Conservation (phyloP, 2,113 vertebrate species). For the Oostethus manadensis region DNA sequence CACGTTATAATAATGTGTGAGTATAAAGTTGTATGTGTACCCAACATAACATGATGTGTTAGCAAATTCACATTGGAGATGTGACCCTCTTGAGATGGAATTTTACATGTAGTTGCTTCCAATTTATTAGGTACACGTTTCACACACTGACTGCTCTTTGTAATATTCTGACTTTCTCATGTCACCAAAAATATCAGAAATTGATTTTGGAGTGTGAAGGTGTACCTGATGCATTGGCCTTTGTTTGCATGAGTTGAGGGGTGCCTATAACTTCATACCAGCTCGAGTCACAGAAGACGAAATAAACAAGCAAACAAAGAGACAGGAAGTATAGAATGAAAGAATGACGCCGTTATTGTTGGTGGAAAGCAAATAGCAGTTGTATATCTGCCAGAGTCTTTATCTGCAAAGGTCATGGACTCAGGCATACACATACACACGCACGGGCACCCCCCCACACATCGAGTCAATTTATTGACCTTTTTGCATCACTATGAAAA, state of each 20-base stretch:
- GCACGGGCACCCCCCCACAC: slow-evolving; percentile 12
- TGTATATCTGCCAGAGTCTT: slow-evolving; percentile 45
- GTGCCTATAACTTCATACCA: too few relatives aligned
- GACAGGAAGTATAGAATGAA: slow-evolving; percentile 3
- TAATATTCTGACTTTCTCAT: too few relatives aligned
- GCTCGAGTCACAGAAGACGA: neutral
- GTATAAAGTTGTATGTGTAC: too few relatives aligned
- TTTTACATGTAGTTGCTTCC: neutral
- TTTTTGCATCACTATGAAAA: slow-evolving; percentile 64
- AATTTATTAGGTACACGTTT: too few relatives aligned
- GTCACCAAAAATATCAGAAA: too few relatives aligned
- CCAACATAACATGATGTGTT: neutral
- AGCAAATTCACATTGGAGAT: too few relatives aligned
- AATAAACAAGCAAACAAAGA: neutral
- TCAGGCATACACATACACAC: slow-evolving; percentile 6
- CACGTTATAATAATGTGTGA: too few relatives aligned
- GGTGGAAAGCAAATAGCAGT: neutral
- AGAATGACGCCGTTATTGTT: neutral
- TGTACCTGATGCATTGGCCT: too few relatives aligned
- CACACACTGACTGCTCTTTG: too few relatives aligned
- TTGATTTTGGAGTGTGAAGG: too few relatives aligned
- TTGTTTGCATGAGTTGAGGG: too few relatives aligned
- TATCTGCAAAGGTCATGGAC: slow-evolving; percentile 38
- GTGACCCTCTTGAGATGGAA: too few relatives aligned
- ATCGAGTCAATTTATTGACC: slow-evolving; percentile 55